Evolutionary conservation across 2,888 invertebrate species (phyloP).

Genomic region (Lasiommata megera): DNA sequence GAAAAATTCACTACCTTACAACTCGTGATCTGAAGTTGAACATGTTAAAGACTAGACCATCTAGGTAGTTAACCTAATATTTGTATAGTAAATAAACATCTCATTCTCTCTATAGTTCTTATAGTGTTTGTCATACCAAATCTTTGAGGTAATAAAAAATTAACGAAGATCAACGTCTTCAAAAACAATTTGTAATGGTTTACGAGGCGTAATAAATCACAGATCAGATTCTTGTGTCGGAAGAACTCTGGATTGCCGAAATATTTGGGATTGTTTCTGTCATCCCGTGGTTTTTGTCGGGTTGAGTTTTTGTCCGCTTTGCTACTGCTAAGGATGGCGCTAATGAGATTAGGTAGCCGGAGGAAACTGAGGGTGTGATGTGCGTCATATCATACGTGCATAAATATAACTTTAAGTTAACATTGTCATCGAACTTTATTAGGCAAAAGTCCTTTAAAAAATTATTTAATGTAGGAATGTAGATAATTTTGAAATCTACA

Average conservation of each 20-base stretch:
- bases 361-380: neutral
- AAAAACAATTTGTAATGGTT: constrained; percentile 72
- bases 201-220: constrained; percentile 67
- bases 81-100: neutral
- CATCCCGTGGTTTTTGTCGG: constrained; percentile 63
- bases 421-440: neutral
- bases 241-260: constrained; percentile 70
- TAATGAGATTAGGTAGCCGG: constrained; percentile 56
- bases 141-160: constrained; percentile 40
- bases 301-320: constrained; percentile 50
- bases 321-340: constrained; percentile 49
- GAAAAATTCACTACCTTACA: too few relatives aligned
- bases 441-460: too few relatives aligned
- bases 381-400: neutral
- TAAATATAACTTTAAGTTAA: neutral
- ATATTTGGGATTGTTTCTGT: constrained; percentile 75
- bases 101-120: neutral
- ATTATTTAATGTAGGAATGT: too few relatives aligned
- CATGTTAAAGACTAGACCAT: too few relatives aligned
- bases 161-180: constrained; percentile 49
- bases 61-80: too few relatives aligned
- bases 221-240: constrained; percentile 65
- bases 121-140: neutral
- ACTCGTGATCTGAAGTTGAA: too few relatives aligned
- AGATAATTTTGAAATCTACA: too few relatives aligned